Percentiles rank a stretch among this genome's conserved stretches.
phyloP scores from a whole-genome alignment of 2,888 invertebrate genomes.

The Spatulosminthurus flaviceps region DNA sequence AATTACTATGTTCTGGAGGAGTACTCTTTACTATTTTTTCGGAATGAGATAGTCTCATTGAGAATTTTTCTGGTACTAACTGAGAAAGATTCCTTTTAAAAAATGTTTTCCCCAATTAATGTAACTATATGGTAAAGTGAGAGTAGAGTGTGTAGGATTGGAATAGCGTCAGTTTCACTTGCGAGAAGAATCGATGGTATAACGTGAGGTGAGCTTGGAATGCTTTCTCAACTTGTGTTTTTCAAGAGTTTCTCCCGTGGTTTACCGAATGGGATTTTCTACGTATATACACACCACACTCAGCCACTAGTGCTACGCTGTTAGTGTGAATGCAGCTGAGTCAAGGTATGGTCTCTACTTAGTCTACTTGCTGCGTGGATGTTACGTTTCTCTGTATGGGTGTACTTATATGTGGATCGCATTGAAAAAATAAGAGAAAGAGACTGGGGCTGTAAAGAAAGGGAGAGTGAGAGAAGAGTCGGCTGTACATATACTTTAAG shows the following conservation, averaged over 20 bases:
- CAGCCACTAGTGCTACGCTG: too few relatives aligned
- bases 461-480: conserved; percentile 1
- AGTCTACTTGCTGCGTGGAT: not conserved
- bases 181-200: not conserved
- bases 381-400: too few relatives aligned
- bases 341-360: not conserved
- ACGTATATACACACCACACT: too few relatives aligned
- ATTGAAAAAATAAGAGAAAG: conserved; percentile 1
- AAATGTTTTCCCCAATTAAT: not conserved
- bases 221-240: not conserved
- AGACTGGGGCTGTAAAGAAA: not conserved
- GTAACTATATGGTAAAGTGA: not conserved
- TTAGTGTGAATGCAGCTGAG: not conserved
- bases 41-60: too few relatives aligned
- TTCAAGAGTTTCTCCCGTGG: not conserved
- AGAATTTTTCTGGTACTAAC: too few relatives aligned
- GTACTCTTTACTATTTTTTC: too few relatives aligned
- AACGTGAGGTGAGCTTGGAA: not conserved
- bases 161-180: not conserved
- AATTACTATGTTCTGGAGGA: too few relatives aligned
- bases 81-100: too few relatives aligned
- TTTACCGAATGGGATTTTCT: not conserved
- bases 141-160: not conserved
- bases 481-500: not conserved
- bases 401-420: not conserved